phyloP scores from a whole-genome alignment of 2,888 invertebrate species.

The Strigamia crassipes region DNA sequence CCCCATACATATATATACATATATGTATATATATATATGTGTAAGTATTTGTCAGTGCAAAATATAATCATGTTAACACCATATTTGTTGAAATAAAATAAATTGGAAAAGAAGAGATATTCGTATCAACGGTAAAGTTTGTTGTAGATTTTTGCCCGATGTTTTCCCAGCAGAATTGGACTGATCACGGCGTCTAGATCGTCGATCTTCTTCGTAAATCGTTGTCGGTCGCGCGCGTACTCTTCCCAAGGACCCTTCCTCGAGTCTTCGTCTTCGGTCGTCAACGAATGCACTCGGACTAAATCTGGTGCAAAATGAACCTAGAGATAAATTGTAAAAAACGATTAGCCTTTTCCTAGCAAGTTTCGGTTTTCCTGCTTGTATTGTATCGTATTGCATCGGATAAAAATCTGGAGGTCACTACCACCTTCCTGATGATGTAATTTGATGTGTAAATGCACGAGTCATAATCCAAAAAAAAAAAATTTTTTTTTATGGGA shows the following conservation, averaged over 20 bases:
- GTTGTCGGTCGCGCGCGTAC: constrained; percentile 10
- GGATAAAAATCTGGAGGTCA: too few relatives aligned
- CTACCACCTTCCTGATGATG: too few relatives aligned
- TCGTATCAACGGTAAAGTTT: constrained; percentile 10
- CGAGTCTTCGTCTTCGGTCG: not conserved
- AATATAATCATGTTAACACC: not conserved
- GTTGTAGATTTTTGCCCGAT: constrained; percentile 25
- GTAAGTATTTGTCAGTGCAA: too few relatives aligned
- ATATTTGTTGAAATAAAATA: not conserved
- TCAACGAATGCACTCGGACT: not conserved
- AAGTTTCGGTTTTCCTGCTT: too few relatives aligned
- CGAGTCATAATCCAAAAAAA: too few relatives aligned
- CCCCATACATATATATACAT: too few relatives aligned
- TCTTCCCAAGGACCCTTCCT: constrained; percentile 31
- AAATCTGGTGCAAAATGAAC: constrained; percentile 10
- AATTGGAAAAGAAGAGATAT: not conserved
- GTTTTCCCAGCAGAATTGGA: not conserved
- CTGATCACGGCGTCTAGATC: not conserved
- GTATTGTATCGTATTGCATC: too few relatives aligned
- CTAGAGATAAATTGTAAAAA: constrained; percentile 8
- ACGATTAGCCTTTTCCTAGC: too few relatives aligned
- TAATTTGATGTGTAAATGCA: too few relatives aligned
- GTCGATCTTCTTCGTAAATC: not conserved
- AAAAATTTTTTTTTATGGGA: too few relatives aligned
- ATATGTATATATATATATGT: too few relatives aligned